These are phyloP conservation scores for Pocota personata DNA, from an alignment of 2,888 invertebrate genomes.

Conservation along the genomic window DNA sequence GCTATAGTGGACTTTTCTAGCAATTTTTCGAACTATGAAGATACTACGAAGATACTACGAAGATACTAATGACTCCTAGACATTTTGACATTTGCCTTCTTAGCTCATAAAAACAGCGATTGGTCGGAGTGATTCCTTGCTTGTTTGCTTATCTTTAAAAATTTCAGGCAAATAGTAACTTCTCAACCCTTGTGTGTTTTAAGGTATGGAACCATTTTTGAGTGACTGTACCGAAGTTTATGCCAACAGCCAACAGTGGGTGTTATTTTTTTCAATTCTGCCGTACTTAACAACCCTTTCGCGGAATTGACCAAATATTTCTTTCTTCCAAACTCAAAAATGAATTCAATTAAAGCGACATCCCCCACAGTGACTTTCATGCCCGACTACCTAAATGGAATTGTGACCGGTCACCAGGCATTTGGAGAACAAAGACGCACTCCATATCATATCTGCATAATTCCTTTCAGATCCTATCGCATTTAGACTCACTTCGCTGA, in stretches of 20 bases:
- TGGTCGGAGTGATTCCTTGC: too few species aligned
- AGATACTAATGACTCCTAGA: too few species aligned
- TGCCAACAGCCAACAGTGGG: background rate
- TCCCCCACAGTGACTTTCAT: conserved; percentile 4
- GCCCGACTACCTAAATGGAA: conserved; percentile 10
- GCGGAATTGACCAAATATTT: background rate
- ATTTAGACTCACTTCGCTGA: conserved; percentile 42
- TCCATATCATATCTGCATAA: conserved; percentile 60
- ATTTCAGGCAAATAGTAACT: too few species aligned
- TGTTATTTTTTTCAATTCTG: background rate
- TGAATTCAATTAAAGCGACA: conserved; percentile 62
- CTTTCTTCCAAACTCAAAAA: conserved; percentile 10
- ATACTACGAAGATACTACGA: too few species aligned
- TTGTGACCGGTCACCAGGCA: conserved; percentile 33
- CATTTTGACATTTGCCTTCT: too few species aligned
- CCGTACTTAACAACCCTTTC: background rate
- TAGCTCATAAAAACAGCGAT: too few species aligned
- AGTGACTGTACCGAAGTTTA: background rate
- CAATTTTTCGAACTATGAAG: too few species aligned
- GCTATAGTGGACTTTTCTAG: too few species aligned
- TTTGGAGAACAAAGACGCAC: conserved; percentile 48
- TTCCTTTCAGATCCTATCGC: conserved; percentile 62
- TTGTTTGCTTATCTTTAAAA: too few species aligned
- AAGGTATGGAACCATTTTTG: too few species aligned
- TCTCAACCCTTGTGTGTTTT: too few species aligned